Percentiles rank a stretch among this genome's conserved stretches.
Evolutionary conservation across 1,140 invertebrate genomes (phyloP).

Genomic region (Acarapis woodi): DNA sequence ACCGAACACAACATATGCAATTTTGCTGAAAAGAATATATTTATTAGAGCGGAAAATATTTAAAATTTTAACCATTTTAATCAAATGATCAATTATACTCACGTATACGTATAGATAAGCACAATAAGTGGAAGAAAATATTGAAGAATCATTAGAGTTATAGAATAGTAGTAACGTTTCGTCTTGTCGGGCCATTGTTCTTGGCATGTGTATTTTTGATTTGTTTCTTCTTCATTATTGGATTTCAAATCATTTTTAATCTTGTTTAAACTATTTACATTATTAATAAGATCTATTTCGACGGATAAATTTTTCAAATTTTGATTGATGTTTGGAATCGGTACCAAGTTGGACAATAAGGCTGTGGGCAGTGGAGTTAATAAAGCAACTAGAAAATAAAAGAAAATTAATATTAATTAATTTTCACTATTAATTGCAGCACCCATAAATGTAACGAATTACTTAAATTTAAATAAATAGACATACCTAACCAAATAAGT

Average conservation of each 20-base stretch:
- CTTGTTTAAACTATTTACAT: no score
- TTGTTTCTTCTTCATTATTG: not conserved
- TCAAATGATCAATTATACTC: constrained; percentile 60
- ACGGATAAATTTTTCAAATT: no score
- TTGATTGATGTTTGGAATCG: not conserved
- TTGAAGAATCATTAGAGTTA: constrained; percentile 45
- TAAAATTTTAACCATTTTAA: no score
- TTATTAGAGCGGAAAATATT: no score
- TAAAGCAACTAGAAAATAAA: constrained; percentile 40
- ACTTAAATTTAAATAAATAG: no score
- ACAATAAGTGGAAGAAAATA: constrained; percentile 51
- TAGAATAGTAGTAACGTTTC: constrained; percentile 30
- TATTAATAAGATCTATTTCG: constrained; percentile 5
- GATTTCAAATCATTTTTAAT: not conserved
- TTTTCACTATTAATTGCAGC: no score
- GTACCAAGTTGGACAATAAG: constrained; percentile 24
- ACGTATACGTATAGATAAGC: constrained; percentile 55
- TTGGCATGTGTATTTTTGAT: constrained; percentile 7
- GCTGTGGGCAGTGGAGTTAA: constrained; percentile 48
- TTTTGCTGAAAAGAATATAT: no score
- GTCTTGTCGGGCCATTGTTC: constrained; percentile 9
- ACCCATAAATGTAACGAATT: no score
- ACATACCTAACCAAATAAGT: constrained; percentile 40
- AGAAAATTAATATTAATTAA: no score
- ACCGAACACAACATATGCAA: no score